phyloP scores from a whole-genome alignment of 2,797 vertebrate genomes.

The Uromys caudimaculatus region DNA sequence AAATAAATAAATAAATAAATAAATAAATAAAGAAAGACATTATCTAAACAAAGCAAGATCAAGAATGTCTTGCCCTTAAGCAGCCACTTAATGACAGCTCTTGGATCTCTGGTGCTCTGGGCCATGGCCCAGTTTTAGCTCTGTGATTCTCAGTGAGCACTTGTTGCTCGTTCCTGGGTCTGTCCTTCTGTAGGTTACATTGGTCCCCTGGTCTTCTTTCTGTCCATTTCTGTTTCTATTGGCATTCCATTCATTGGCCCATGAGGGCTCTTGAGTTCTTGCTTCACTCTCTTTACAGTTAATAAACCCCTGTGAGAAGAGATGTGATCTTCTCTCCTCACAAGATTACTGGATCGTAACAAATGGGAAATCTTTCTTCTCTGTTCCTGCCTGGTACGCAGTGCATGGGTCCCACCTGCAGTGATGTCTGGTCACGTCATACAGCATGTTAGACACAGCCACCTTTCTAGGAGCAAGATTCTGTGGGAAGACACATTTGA shows the following conservation, averaged over 20 bases:
- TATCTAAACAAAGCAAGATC: background rate
- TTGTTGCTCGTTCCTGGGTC: background rate
- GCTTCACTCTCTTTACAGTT: background rate
- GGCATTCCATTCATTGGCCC: background rate
- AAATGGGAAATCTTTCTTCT: conserved; percentile 9
- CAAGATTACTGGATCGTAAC: background rate
- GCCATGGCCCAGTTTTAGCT: background rate
- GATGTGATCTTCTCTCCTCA: background rate
- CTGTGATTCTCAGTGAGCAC: background rate
- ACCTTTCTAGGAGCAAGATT: background rate
- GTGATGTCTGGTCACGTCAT: background rate
- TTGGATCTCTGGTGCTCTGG: background rate
- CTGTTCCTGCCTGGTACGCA: background rate
- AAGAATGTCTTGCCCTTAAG: background rate
- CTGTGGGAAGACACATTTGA: conserved; percentile 1
- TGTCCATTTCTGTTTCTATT: background rate
- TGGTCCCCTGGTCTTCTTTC: background rate
- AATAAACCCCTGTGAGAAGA: background rate
- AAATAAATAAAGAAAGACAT: background rate
- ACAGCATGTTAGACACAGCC: background rate
- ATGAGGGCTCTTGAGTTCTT: background rate
- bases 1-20: too few species aligned
- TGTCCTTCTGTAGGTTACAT: background rate
- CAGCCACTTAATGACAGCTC: background rate
- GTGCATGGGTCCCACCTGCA: rapidly evolving